Evolutionary conservation across 2,888 invertebrate genomes (phyloP).

Genomic region (Coronaproctus castanopsis): DNA sequence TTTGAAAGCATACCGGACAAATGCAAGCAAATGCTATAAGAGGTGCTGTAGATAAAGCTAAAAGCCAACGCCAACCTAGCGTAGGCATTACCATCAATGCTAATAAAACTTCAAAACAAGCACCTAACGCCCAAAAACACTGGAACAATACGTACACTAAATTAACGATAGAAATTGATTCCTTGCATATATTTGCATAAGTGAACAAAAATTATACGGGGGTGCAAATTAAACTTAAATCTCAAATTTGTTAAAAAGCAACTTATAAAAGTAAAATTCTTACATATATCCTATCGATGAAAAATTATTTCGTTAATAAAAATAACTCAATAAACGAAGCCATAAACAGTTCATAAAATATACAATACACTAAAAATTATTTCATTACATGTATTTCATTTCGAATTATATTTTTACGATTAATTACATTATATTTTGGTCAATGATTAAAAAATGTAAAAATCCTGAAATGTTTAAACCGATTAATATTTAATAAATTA

Average conservation of each 20-base stretch:
- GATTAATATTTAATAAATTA: too few species aligned
- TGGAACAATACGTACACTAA: slow-evolving; percentile 30
- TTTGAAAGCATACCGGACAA: slow-evolving; percentile 60
- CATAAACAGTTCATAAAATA: too few species aligned
- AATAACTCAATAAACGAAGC: too few species aligned
- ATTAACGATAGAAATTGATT: slow-evolving; percentile 2
- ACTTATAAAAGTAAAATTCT: neutral
- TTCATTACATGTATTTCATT: too few species aligned
- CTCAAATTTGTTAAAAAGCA: neutral
- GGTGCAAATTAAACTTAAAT: neutral
- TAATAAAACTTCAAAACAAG: slow-evolving; percentile 76
- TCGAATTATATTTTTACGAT: too few species aligned
- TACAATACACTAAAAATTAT: too few species aligned
- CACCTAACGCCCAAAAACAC: slow-evolving; percentile 93
- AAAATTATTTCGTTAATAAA: neutral
- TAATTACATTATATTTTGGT: too few species aligned
- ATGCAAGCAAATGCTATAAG: slow-evolving; percentile 60
- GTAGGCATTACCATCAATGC: slow-evolving; percentile 80
- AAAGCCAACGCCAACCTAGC: slow-evolving; percentile 74
- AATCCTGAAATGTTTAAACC: too few species aligned
- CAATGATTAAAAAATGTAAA: too few species aligned
- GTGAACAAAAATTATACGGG: too few species aligned
- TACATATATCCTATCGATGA: neutral
- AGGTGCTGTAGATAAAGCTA: slow-evolving; percentile 78
- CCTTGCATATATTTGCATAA: neutral